Evolutionary conservation across 2,888 invertebrate species (phyloP), one percentile per base, ranked within the genome.

Genomic region (Meteorus colon): DNA sequence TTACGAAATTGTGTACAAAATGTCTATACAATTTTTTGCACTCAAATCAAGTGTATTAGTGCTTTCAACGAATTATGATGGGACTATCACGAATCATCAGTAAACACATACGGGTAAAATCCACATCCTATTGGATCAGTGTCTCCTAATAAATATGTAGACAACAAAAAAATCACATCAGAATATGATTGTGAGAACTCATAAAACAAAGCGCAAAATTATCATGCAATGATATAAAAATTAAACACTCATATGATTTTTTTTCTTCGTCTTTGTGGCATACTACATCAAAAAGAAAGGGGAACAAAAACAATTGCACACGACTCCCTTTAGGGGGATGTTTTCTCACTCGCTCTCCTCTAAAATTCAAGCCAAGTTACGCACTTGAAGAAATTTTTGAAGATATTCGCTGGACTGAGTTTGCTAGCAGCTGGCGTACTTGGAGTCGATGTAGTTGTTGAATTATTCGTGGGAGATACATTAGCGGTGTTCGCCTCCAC

Each of bases 361-460:
- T 19, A 55, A 55, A 55, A 55, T 19, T 55, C 55, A 55, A 55
- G 19, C 55, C 55, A 55, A 19, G n/a, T 55, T 91, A 91, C 92
- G 93, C 96, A 97, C 97, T 97, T 97, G 95, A 97, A 97, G 92
- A 97, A 96, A 92, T 96, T 97, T 93, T 97, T 97, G 94, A 97
- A 96, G 92, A 97, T 96, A 92, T 95, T 95, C 90, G 95, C 95
- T 77, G 96, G 94, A 86, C 96, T 95, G 89, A 96, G 94, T 91
- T 96, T 95, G 90, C 92, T 92, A 83, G 90, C 90, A 84, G 90
- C 90, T 83, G 92, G 91, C 76, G 92, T 91, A 80, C 94, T 94
- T 77, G 92, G 91, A 69, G 94, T 93, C 85, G 94, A 89, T 79
- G 91, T 90, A 81, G 91, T 90, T 81, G 90, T 86, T 78, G 90